Evolutionary conservation across 2,888 invertebrate genomes (phyloP), one percentile per base, ranked within the genome.

Genomic region (Bombyx huttoni): DNA sequence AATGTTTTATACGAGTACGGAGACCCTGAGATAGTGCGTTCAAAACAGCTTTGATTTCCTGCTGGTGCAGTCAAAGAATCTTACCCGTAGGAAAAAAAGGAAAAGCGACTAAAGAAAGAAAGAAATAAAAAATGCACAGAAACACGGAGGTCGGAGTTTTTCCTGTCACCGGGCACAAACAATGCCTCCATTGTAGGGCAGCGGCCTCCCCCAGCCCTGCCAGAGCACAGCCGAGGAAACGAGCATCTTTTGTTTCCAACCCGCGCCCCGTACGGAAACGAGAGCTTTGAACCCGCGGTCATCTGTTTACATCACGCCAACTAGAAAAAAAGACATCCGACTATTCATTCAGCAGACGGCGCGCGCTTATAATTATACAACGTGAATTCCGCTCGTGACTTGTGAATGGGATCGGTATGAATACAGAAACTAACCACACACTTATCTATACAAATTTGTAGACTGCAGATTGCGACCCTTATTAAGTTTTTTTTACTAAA

Each of bases 81-180:
- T 80, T 77, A 76, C 77, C 62, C 73, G 59, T 40, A 63, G 24
- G 60, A 69, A 64, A 65, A 66, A 68, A 68, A 79, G 75, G 80
- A 77, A 75, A 70, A 67, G 64, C 67, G 62, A 62, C 63, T 67
- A 69, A 61, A 61, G 73, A 78, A 79, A 74, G 75, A 78, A 71
- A 79, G 72, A 75, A 83, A 85, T 83, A 86, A 87, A 87, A 86
- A 86, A 84, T 81, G 82, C 83, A 84, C 78, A 83, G 85, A 82
- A 85, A 85, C 85, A 86, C 83, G 81, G 87, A 84, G 87, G 87
- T 87, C 78, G 86, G 83, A 85, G 88, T 86, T 88, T 88, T 87
- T 87, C 87, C 87, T 85, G 87, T 86, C 87, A 86, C 85, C 85
- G 86, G 81, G 81, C 79, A 86, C 84, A 87, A 87, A 88, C 88